Percentiles rank a stretch among this genome's conserved stretches.
phyloP scores from a whole-genome alignment of 2,888 invertebrate genomes.

The Thereva nobilitata region DNA sequence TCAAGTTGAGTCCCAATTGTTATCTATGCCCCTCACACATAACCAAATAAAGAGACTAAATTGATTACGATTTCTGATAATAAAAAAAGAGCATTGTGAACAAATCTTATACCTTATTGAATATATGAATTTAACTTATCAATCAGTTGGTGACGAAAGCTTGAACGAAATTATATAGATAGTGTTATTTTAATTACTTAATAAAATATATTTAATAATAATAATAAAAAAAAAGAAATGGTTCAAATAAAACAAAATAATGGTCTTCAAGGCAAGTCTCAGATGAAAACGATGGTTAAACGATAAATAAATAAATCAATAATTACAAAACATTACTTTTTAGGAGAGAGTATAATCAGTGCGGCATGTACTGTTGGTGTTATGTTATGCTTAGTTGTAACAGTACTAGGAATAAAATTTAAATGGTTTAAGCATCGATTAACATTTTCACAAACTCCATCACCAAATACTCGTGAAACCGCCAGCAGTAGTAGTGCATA shows the following conservation, averaged over 20 bases:
- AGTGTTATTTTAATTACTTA: not conserved
- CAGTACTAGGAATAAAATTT: conserved; percentile 58
- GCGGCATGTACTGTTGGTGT: conserved; percentile 40
- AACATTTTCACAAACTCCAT: conserved; percentile 50
- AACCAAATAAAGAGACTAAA: too few relatives aligned
- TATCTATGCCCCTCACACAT: too few relatives aligned
- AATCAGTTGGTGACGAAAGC: too few relatives aligned
- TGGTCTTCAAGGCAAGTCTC: not conserved
- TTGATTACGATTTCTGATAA: too few relatives aligned
- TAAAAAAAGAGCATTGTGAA: too few relatives aligned
- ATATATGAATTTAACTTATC: too few relatives aligned
- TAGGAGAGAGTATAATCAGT: conserved; percentile 1
- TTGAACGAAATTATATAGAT: too few relatives aligned
- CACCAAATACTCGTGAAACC: conserved; percentile 39
- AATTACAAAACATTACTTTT: conserved; percentile 8
- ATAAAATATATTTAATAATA: not conserved
- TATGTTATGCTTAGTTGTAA: conserved; percentile 49
- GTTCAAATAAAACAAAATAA: not conserved
- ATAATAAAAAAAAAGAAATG: not conserved
- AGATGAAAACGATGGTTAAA: too few relatives aligned
- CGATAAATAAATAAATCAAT: not conserved
- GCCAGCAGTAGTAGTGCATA: not conserved
- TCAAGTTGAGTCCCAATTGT: too few relatives aligned
- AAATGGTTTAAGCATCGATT: conserved; percentile 61
- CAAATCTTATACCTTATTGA: too few relatives aligned